Conservation (phyloP, 2,797 vertebrate genomes). For the Rousettus madagascariensis region DNA sequence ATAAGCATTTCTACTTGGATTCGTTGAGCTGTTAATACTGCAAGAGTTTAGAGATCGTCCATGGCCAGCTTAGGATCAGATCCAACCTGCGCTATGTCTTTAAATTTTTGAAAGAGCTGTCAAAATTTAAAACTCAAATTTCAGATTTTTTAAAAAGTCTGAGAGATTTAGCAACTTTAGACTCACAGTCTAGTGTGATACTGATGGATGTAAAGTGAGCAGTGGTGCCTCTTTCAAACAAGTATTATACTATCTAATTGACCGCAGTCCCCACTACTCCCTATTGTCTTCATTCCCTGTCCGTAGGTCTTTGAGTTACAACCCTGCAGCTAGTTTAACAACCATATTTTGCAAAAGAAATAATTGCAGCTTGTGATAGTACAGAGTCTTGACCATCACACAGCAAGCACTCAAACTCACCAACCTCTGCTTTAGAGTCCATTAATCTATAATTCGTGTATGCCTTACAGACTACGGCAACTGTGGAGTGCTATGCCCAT, state of each 20-base stretch:
- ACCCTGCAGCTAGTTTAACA: neutral
- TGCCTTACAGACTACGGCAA: neutral
- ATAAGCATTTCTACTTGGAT: neutral
- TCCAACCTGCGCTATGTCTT: neutral
- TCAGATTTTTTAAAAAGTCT: neutral
- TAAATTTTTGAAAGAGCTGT: neutral
- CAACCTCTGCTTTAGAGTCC: neutral
- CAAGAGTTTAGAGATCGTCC: neutral
- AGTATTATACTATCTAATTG: neutral
- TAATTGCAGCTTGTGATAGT: neutral
- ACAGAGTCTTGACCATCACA: neutral
- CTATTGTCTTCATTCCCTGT: neutral
- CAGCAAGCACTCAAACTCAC: neutral
- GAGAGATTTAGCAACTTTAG: neutral
- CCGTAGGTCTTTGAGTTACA: neutral
- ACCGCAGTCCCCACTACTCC: neutral
- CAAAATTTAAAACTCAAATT: neutral
- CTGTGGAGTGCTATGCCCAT: neutral
- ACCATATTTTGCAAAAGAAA: neutral
- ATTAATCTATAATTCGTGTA: neutral
- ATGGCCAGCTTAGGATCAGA: neutral
- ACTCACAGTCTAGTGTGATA: neutral
- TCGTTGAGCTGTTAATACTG: neutral
- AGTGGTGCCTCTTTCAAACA: neutral
- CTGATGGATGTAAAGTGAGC: neutral